Evolutionary conservation across 1,140 invertebrate genomes (phyloP).

Genomic region (Musca vetustissima): DNA sequence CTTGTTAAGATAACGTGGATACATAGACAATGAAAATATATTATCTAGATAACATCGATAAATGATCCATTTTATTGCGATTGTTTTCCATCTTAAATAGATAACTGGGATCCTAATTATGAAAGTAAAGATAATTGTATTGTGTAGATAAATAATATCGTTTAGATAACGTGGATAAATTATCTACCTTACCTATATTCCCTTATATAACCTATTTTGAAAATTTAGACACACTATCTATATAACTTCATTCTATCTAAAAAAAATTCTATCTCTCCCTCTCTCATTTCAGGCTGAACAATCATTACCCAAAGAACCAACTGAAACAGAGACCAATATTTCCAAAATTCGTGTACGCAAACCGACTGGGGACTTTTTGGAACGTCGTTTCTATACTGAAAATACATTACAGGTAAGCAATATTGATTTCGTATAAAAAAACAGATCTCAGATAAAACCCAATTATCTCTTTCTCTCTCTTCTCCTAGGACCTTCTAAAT

Average conservation of each 20-base stretch:
- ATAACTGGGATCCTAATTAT: no score
- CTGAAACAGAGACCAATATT: conserved; percentile 60
- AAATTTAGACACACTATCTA: no score
- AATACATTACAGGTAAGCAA: conserved; percentile 66
- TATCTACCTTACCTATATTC: no score
- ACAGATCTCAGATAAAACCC: background rate
- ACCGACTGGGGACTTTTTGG: conserved; percentile 72
- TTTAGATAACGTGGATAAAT: no score
- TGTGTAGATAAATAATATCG: no score
- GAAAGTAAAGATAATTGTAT: no score
- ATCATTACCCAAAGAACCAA: conserved; percentile 67
- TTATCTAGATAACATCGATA: no score
- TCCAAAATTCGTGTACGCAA: conserved; percentile 77
- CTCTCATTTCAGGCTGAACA: conserved; percentile 57
- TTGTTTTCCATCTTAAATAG: no score
- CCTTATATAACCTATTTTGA: no score
- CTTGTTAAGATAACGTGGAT: no score
- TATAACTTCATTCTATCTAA: background rate
- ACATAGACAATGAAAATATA: no score
- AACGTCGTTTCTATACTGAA: conserved; percentile 70
- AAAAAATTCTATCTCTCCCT: background rate
- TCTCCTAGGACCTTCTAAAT: conserved; percentile 73
- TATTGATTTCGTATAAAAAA: background rate
- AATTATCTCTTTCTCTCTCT: conserved; percentile 29
- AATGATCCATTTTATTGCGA: no score